Evolutionary conservation across 2,797 vertebrate genomes (phyloP).

Genomic region (Remorina albescens): DNA sequence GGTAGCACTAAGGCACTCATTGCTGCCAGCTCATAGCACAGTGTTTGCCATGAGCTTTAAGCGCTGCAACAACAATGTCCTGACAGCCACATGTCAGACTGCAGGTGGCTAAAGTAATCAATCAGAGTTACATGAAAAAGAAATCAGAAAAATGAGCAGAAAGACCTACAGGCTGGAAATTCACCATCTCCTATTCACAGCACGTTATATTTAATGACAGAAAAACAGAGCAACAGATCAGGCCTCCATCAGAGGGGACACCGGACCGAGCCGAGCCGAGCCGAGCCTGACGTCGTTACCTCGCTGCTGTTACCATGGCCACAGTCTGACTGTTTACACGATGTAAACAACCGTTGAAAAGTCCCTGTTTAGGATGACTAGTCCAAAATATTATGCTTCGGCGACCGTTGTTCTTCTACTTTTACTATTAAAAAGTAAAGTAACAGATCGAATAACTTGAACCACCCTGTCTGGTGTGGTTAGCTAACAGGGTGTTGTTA

Average conservation of each 20-base stretch:
- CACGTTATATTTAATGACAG: not conserved
- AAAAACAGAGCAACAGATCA: slow-evolving; percentile 7
- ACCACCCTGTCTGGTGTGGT: no score
- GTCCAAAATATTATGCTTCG: not conserved
- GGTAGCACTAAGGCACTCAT: slow-evolving; percentile 44
- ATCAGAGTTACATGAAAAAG: slow-evolving; percentile 38
- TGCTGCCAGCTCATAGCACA: slow-evolving; percentile 59
- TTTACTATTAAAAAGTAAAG: not conserved
- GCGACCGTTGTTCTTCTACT: no score
- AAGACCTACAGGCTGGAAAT: slow-evolving; percentile 8
- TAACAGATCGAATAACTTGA: no score
- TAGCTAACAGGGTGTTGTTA: no score
- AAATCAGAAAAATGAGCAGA: slow-evolving; percentile 11
- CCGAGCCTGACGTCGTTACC: no score
- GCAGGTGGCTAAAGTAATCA: slow-evolving; percentile 39
- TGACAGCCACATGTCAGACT: slow-evolving; percentile 52
- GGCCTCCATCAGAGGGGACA: not conserved
- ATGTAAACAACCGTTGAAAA: not conserved
- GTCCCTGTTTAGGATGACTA: not conserved
- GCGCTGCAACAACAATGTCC: slow-evolving; percentile 36
- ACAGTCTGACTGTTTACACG: not conserved
- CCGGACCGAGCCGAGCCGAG: no score
- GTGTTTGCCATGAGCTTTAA: no score
- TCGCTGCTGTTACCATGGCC: not conserved
- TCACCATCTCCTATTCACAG: not conserved